Conservation (phyloP, 2,888 invertebrate species). For the Nematopogon swammerdamellus region DNA sequence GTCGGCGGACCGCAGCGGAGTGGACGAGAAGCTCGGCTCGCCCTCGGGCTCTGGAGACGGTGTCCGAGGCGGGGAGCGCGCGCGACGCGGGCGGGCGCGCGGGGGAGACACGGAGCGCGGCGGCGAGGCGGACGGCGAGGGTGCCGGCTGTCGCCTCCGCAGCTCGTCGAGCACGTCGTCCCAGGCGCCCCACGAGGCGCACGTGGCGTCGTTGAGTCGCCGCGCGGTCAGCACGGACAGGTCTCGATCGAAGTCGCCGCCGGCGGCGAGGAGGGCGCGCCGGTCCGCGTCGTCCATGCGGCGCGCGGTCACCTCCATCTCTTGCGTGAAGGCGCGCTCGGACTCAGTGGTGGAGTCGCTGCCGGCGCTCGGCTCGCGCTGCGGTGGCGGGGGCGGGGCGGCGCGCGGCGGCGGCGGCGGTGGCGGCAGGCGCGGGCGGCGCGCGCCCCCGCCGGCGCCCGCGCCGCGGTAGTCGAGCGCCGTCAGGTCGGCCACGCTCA, state of each 20-base stretch:
- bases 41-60: constrained; percentile 28
- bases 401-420: constrained; percentile 21
- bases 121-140: constrained; percentile 35
- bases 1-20: constrained; percentile 49
- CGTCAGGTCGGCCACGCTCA: constrained; percentile 62
- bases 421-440: constrained; percentile 37
- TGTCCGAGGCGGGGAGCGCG: constrained; percentile 32
- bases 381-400: constrained; percentile 23
- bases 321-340: constrained; percentile 38
- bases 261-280: constrained; percentile 39
- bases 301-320: constrained; percentile 46
- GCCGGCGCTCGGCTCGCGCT: constrained; percentile 41
- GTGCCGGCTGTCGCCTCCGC: constrained; percentile 38
- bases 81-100: constrained; percentile 38
- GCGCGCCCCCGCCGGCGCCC: constrained; percentile 13
- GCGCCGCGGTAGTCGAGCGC: constrained; percentile 52
- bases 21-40: constrained; percentile 53
- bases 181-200: constrained; percentile 46
- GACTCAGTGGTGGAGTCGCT: constrained; percentile 50
- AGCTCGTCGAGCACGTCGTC: constrained; percentile 47
- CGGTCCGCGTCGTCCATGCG: constrained; percentile 40
- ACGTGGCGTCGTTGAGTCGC: constrained; percentile 27
- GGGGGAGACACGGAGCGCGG: constrained; percentile 38
- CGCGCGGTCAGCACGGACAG: constrained; percentile 54
- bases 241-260: constrained; percentile 53